Conservation (phyloP, 2,113 vertebrate genomes). For the Acrocephalus kingi region DNA sequence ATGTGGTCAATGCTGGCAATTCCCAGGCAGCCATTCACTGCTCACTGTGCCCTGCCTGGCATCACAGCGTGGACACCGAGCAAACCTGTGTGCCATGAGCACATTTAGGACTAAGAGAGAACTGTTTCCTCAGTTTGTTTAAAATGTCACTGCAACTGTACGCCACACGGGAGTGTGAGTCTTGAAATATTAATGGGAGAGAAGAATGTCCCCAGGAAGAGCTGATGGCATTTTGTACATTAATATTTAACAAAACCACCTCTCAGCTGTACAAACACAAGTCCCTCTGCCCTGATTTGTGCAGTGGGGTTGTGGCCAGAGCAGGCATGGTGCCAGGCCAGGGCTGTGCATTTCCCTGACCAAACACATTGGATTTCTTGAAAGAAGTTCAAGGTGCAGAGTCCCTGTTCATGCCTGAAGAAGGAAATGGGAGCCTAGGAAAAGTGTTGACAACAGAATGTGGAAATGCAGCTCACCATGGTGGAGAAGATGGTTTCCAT, state of each 20-base stretch:
- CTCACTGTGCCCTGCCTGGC: fast-evolving
- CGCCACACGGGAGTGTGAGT: neutral
- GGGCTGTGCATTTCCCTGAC: neutral
- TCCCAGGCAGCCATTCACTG: fast-evolving
- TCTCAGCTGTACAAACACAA: neutral
- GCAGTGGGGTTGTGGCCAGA: fast-evolving
- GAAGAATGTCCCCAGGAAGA: neutral
- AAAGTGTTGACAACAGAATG: neutral
- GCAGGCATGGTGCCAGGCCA: neutral
- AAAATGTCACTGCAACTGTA: neutral
- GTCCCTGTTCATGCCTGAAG: neutral
- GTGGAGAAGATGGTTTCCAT: conserved; percentile 92
- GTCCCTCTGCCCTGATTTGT: neutral
- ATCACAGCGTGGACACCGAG: fast-evolving
- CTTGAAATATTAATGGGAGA: conserved; percentile 29
- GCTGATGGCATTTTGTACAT: conserved; percentile 15
- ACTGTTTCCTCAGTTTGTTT: neutral
- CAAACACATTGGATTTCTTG: neutral
- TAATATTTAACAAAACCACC: neutral
- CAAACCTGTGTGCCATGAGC: fast-evolving
- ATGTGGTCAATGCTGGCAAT: fast-evolving
- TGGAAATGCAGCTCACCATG: conserved; percentile 77
- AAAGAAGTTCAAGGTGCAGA: neutral
- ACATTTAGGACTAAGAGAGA: neutral
- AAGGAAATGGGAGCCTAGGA: neutral